phyloP scores from a whole-genome alignment of 2,797 vertebrate genomes.

The Bryconaethiops microstoma region DNA sequence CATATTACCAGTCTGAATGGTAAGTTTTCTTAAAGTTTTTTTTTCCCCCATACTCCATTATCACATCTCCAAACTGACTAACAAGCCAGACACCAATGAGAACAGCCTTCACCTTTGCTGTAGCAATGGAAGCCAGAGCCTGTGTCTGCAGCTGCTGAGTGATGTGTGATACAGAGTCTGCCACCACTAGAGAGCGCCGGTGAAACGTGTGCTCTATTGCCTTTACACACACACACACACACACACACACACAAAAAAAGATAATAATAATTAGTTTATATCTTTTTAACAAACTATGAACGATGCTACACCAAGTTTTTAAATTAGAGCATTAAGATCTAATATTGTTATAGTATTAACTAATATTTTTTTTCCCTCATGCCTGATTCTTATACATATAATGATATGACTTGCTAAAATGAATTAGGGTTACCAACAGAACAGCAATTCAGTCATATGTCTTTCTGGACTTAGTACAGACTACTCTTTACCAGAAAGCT shows the following conservation, averaged over 20 bases:
- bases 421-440: neutral
- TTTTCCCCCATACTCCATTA: too few species aligned
- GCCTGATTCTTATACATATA: neutral
- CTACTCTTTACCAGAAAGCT: neutral
- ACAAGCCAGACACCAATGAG: neutral
- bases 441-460: neutral
- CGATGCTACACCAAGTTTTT: neutral
- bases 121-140: slow-evolving; percentile 87
- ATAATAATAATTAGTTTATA: neutral
- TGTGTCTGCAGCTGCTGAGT: slow-evolving; percentile 94
- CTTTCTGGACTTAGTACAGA: neutral
- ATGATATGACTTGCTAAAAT: too few species aligned
- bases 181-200: slow-evolving; percentile 92
- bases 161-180: slow-evolving; percentile 95
- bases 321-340: neutral
- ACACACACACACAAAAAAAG: too few species aligned
- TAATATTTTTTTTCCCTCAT: too few species aligned
- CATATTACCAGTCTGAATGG: too few species aligned
- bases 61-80: neutral
- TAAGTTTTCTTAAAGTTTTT: too few species aligned
- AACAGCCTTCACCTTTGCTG: slow-evolving; percentile 84
- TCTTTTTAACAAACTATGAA: neutral
- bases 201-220: slow-evolving; percentile 88
- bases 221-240: neutral
- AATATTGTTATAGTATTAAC: too few species aligned